Evolutionary conservation across 2,888 invertebrate genomes (phyloP), one percentile per base, ranked within the genome.

Genomic region (Camponotus fellah): DNA sequence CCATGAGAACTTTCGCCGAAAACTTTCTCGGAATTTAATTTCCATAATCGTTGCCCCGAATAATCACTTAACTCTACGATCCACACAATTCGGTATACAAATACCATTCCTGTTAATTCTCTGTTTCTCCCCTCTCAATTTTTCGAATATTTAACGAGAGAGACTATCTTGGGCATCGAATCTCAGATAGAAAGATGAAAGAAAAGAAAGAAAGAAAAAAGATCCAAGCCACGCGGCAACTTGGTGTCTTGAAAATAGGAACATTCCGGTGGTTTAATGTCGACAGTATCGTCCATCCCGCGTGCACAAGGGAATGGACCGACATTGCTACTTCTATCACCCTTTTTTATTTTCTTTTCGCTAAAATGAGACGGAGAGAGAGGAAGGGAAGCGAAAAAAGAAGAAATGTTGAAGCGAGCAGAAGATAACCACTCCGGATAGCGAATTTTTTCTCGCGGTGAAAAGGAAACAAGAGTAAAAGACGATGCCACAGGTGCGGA

Each of bases 191-290:
- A 32, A 69, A 17, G 10, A 68, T 17, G 56, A 34, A 53, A 53
- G 46, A 43, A 37, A 46, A 64, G 34, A 17, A 32, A 21, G 32
- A 58, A 17, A 4, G 49, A 12, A 72, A 46, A 53, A 21, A 72
- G 62, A 66, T 37, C 75, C 40, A 60, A 58, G 56, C 65, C 72
- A 75, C 66, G 71, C 53, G 82, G 58, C 84, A 82, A 81, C 79
- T 58, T 87, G 87, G 84, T 92, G 90, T 87, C 86, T 88, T 84
- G 89, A 91, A 92, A 91, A 91, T 91, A 92, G 85, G 87, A 85
- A 89, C 89, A 91, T 92, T 89, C 91, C 86, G 83, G 86, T 88
- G 90, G 92, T 92, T 92, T 91, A 91, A 92, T 91, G 88, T 85
- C 89, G 90, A 74, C 83, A 64, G 83, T 74, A 72, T 12, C 85